phyloP scores from a whole-genome alignment of 2,888 invertebrate genomes.

The Agrochola circellaris region DNA sequence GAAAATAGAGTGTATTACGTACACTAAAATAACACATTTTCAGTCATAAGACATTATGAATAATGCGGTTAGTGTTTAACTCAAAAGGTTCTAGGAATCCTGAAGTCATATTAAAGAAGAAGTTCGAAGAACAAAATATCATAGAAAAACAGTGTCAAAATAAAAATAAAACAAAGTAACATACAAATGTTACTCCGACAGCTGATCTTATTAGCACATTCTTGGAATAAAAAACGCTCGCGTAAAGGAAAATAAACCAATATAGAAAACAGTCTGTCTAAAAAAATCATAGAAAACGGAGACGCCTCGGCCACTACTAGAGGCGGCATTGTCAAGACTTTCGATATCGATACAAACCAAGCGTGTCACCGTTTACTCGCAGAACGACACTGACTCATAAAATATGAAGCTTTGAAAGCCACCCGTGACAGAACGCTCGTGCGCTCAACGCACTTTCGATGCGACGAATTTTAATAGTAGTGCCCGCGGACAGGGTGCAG shows the following conservation, averaged over 20 bases:
- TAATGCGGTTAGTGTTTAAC: neutral
- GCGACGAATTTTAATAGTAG: no score
- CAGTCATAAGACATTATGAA: neutral
- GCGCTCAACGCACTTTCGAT: neutral
- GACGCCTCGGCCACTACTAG: neutral
- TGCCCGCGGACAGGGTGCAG: no score
- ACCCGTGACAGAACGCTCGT: neutral
- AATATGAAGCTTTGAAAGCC: no score
- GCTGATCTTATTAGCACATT: constrained; percentile 15
- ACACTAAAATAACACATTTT: neutral
- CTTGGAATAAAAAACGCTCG: neutral
- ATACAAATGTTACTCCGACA: neutral
- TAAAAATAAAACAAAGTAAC: neutral
- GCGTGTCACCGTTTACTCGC: neutral
- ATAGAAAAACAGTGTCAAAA: neutral
- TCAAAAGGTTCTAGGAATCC: neutral
- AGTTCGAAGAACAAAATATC: neutral
- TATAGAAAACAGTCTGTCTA: constrained; percentile 14
- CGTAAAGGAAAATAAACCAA: constrained; percentile 17
- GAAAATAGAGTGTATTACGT: neutral
- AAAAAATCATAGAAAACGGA: neutral
- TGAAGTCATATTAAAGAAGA: neutral
- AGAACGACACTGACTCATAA: no score
- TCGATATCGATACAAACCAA: neutral
- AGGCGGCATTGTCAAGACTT: neutral